Evolutionary conservation across 2,797 vertebrate species (phyloP), one percentile per base, ranked within the genome.

Genomic region (Lateolabrax maculatus): DNA sequence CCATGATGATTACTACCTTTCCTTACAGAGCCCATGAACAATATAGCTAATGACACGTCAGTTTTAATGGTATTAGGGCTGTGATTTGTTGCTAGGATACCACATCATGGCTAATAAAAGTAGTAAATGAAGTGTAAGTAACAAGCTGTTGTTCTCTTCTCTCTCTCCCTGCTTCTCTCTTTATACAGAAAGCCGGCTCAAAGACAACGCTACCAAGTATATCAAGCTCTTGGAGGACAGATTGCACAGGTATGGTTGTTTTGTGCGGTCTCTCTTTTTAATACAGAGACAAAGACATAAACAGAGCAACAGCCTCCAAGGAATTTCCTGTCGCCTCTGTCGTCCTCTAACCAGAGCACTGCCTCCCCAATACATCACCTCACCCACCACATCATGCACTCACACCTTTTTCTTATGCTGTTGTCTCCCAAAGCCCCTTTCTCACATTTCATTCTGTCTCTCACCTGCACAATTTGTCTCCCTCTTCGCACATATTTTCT

Each of bases 171-270:
- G 49, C 48, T 72, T 83, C 25, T 79, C 60, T 68, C 55, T 87
- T 49, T 49, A 78, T 81, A n/a, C 91, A 97, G 97, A 96, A 81
- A 90, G 85, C 43, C 84, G 25, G 11, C 74, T 97, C 83, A 96
- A 95, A 87, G 96, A 95, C 82, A 95, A 92, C 64, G 79, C 93
- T 5, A 64, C 81, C 79, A 96, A 94, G 80, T 97, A 96, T 55
- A 94, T 96, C 87, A 94, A 93, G 83, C 69, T 95, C 8, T 79
- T 97, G 67, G 95, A 96, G 86, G 95, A 95, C 82, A 92, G 94
- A 73, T 77, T 97, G 63, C 92, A 90, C 81, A 96, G 96, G 97
- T 97, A 92, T 68, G 84, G 39, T 51, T 25, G 46, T 5, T 56
- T 37, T 65, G 15, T 67, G 6, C 16, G 1, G 2, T 44, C 8